A percentile compares a stretch with the other conserved stretches of the same genome.
These are phyloP conservation scores for Vombatus ursinus DNA, from an alignment of 2,113 vertebrate species.

Conservation along the genomic window DNA sequence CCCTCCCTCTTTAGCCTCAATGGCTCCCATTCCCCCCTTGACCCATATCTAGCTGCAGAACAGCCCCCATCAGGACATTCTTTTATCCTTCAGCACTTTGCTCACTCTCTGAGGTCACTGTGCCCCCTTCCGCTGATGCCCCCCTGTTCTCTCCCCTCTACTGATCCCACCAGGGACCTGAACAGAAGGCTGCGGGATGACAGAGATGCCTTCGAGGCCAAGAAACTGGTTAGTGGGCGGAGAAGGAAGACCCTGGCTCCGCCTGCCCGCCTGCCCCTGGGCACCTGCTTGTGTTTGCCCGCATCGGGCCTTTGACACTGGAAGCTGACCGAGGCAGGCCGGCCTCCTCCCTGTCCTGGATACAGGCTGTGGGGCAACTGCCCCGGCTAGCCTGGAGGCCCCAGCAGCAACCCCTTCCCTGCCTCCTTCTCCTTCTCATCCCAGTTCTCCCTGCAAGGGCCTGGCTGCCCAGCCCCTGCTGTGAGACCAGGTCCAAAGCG, in stretches of 20 bases:
- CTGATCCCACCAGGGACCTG: slow-evolving; percentile 89
- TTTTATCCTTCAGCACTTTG: neutral
- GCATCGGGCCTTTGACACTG: neutral
- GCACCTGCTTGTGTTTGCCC: neutral
- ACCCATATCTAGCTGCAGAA: neutral
- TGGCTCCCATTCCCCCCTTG: neutral
- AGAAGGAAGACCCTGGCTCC: neutral
- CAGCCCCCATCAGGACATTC: neutral
- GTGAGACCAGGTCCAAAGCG: neutral
- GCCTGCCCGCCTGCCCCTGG: neutral
- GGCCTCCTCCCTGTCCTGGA: neutral
- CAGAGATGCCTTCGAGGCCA: slow-evolving; percentile 90
- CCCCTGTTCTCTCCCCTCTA: slow-evolving; percentile 55
- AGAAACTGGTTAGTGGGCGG: slow-evolving; percentile 54
- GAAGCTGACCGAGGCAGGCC: neutral
- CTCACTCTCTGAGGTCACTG: neutral
- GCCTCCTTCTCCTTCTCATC: neutral
- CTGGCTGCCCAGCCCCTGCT: no score
- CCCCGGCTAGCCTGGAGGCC: no score
- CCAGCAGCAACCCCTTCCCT: neutral
- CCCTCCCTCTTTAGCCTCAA: neutral
- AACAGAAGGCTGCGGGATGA: slow-evolving; percentile 95
- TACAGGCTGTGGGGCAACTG: no score
- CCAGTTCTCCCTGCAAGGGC: neutral
- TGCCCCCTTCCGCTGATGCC: neutral